Evolutionary conservation across 2,113 vertebrate genomes (phyloP), one percentile per base, ranked within the genome.

Genomic region (Pampusana beccarii): DNA sequence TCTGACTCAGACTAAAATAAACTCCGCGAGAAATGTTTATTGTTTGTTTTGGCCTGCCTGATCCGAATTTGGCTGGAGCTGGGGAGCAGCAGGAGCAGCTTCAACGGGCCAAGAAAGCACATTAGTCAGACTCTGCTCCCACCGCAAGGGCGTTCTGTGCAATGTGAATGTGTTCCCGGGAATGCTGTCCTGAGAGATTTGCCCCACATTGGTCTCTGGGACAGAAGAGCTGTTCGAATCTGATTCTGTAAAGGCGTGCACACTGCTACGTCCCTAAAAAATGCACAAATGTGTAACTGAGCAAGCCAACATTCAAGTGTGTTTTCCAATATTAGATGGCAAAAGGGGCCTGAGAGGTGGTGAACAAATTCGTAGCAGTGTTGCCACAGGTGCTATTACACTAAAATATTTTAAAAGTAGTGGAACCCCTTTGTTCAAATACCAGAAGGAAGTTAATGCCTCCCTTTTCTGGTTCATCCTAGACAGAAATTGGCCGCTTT

Each of bases 11-110:
- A 86, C 90, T 86, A 85, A 95, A 94, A 96, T 94, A 94, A 97
- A 96, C 90, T 53, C 70, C 8, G 58, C 4, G 1, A 75, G 72
- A 83, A 90, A 73, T 95, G 94, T 90, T 96, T 91, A 94, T 83
- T 95, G 93, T 97, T 97, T 90, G 90, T 50, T 90, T 97, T 97
- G 96, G 96, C 93, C 88, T 70, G n/a, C 33, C 40, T 21, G 2
- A 3, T 16, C 21, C 28, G 67, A 42, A 46, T 64, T 88, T 90
- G 92, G 94, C 92, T 95, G 5, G 74, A 89, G 62, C 56, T 66
- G 44, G 29, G 40, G 58, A 73, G 80, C 53, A 58, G 82, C 92
- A 90, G 80, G 73, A 86, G 72, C 48, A 80, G 62, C 87, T 79
- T 60, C 78, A 33, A 12, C 4, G 58, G 62, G 80, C 80, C 92